phyloP scores from a whole-genome alignment of 92 coral and sea anemone species.

The Heteractis magnifica region DNA sequence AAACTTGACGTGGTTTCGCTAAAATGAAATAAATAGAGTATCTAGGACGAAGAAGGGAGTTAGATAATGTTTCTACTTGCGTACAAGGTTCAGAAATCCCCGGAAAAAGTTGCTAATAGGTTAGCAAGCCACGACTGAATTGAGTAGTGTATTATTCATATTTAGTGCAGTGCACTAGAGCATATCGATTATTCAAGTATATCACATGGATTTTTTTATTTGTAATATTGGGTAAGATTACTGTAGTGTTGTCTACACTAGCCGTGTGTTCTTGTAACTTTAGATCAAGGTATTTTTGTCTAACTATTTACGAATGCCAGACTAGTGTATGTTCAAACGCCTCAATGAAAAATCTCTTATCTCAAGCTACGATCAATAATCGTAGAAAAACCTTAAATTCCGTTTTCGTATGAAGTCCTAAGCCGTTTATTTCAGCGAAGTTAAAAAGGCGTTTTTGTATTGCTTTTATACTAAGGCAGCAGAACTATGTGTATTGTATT shows the following conservation, averaged over 20 bases:
- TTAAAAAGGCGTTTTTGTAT: background rate
- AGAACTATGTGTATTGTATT: background rate
- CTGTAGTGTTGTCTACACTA: background rate
- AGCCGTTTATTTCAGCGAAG: background rate
- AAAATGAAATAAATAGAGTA: background rate
- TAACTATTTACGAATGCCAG: background rate
- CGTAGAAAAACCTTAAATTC: background rate
- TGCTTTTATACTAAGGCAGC: background rate
- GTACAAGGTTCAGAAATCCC: background rate
- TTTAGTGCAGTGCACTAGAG: background rate
- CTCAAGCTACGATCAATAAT: background rate
- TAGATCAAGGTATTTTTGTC: conserved; percentile 1
- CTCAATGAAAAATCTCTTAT: background rate
- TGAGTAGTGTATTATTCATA: background rate
- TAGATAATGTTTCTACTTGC: background rate
- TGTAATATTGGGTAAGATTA: background rate
- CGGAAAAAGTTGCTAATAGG: background rate
- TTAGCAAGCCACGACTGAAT: background rate
- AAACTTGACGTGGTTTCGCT: background rate
- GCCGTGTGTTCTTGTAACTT: background rate
- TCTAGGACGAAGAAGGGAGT: background rate
- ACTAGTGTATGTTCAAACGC: background rate
- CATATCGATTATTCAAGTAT: background rate
- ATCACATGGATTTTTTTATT: background rate
- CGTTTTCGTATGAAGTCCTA: background rate